Percentiles rank a stretch among this genome's conserved stretches.
Conservation (phyloP, 2,113 vertebrate species). For the Catharus fuscescens region DNA sequence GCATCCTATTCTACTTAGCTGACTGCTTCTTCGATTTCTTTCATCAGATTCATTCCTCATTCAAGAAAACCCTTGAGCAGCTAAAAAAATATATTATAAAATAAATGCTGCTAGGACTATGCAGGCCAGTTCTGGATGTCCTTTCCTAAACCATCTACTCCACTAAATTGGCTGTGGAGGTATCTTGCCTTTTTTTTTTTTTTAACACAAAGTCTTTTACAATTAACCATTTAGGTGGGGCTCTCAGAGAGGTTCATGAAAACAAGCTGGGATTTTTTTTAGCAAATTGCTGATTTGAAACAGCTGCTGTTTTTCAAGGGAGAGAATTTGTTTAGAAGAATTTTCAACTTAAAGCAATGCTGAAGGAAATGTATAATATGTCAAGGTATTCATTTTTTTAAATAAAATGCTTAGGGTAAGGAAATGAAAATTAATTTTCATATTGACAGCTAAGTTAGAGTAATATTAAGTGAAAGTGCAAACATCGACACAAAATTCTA, state of each 20-base stretch:
- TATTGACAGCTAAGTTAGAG: neutral
- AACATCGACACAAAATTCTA: neutral
- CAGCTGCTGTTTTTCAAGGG: conserved; percentile 17
- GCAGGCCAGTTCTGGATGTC: neutral
- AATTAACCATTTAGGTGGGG: neutral
- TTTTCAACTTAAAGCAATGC: neutral
- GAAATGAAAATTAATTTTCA: conserved; percentile 11
- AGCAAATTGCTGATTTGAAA: conserved; percentile 22
- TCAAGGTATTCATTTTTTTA: neutral
- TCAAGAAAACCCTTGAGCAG: neutral
- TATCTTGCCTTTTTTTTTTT: neutral
- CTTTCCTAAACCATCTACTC: neutral
- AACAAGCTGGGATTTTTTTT: neutral
- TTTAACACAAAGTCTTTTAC: neutral
- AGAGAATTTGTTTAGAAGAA: neutral
- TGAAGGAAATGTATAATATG: conserved; percentile 20
- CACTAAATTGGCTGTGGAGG: neutral
- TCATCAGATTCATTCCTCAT: neutral
- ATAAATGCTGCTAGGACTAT: neutral
- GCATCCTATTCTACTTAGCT: neutral
- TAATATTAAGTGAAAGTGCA: neutral
- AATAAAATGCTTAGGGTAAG: neutral
- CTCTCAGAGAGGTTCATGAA: neutral
- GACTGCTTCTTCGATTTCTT: neutral
- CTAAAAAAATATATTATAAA: neutral